These are phyloP conservation scores for Salvelinus namaycush DNA, from an alignment of 2,113 vertebrate genomes.

Conservation along the genomic window DNA sequence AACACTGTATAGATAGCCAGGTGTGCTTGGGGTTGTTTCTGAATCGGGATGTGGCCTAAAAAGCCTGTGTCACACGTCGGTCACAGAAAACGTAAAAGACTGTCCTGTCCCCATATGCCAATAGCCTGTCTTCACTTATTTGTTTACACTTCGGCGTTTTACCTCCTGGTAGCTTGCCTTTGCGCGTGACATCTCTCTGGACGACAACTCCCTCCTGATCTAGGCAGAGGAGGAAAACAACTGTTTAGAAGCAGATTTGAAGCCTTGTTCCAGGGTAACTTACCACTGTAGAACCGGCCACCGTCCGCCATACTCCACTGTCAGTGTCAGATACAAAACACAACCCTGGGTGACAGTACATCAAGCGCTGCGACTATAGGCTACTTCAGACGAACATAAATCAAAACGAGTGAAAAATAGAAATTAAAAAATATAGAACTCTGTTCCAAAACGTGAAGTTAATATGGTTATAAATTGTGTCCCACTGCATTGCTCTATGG, in stretches of 20 bases:
- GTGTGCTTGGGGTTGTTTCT: no score
- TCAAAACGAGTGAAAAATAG: neutral
- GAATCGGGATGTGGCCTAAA: no score
- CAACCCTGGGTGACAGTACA: neutral
- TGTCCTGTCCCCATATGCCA: no score
- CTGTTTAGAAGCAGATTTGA: conserved; percentile 8
- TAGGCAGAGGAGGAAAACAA: conserved; percentile 34
- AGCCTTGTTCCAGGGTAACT: conserved; percentile 28
- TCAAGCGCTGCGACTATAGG: neutral
- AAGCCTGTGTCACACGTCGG: no score
- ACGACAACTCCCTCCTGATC: conserved; percentile 42
- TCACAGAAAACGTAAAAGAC: no score
- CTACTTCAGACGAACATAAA: no score
- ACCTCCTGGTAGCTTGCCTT: conserved; percentile 53
- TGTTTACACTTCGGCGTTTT: conserved; percentile 25
- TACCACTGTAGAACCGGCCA: conserved; percentile 71
- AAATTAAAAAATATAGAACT: neutral
- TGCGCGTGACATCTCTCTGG: conserved; percentile 61
- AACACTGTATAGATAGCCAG: no score
- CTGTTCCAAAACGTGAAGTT: neutral
- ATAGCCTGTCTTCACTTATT: neutral
- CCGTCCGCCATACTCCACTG: conserved; percentile 69
- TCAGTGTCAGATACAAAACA: conserved; percentile 26
- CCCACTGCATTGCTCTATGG: neutral
- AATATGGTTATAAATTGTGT: neutral